Percentiles rank a stretch among this genome's conserved stretches.
Evolutionary conservation across 1,140 invertebrate species (phyloP).

Genomic region (Drosophila burlai): DNA sequence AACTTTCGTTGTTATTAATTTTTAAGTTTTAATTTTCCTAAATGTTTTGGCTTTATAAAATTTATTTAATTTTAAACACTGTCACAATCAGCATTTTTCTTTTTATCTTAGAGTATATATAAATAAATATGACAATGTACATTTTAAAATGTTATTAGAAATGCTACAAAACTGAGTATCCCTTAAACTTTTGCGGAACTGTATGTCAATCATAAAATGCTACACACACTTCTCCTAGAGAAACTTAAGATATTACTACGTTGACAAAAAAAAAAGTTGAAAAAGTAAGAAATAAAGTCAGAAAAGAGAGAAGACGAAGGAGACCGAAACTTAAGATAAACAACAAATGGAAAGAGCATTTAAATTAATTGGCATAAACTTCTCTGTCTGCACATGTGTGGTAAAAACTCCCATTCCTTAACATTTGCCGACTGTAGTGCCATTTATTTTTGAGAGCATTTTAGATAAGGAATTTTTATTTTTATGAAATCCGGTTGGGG

Average conservation of each 20-base stretch:
- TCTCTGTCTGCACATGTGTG: slow-evolving; percentile 34
- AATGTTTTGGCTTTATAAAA: background rate
- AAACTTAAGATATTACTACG: slow-evolving; percentile 24
- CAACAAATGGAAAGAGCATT: slow-evolving; percentile 57
- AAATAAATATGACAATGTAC: background rate
- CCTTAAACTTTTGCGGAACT: slow-evolving; percentile 12
- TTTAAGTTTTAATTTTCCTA: too few relatives aligned
- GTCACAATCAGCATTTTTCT: background rate
- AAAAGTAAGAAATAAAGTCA: slow-evolving; percentile 21
- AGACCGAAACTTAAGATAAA: slow-evolving; percentile 62
- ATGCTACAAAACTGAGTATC: background rate
- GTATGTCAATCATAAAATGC: slow-evolving; percentile 22
- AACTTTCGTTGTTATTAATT: background rate
- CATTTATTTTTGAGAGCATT: slow-evolving; percentile 11
- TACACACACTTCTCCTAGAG: slow-evolving; percentile 13
- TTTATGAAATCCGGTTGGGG: slow-evolving; percentile 18
- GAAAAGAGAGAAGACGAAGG: slow-evolving; percentile 5
- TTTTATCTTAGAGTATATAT: background rate
- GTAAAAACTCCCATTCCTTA: slow-evolving; percentile 1
- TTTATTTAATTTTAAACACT: background rate
- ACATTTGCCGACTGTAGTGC: slow-evolving; percentile 11
- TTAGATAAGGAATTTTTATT: slow-evolving; percentile 21
- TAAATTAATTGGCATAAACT: slow-evolving; percentile 66
- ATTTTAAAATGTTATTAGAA: background rate
- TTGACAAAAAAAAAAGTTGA: slow-evolving; percentile 33